Evolutionary conservation across 2,113 vertebrate species (phyloP).

Genomic region (Chaenogobius annularis): DNA sequence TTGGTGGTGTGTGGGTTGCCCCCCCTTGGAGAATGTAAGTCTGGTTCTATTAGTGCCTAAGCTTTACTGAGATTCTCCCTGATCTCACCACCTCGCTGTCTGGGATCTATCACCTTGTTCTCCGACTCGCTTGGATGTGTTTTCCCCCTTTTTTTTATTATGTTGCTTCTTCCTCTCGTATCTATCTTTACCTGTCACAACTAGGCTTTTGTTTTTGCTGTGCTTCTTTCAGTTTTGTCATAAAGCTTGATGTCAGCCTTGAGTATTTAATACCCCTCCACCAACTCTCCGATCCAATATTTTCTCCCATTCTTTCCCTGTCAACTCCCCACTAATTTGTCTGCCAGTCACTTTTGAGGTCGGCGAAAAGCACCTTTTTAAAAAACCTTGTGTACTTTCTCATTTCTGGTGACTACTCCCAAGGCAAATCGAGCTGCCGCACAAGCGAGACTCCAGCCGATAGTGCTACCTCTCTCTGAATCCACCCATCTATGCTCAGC

Average conservation of each 20-base stretch:
- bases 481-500: constrained; percentile 18
- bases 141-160: constrained; percentile 27
- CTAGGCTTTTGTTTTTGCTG: constrained; percentile 9
- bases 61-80: constrained; percentile 45
- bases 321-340: constrained; percentile 12
- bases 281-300: neutral
- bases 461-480: constrained; percentile 21
- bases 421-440: constrained; percentile 32
- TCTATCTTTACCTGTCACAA: constrained; percentile 15
- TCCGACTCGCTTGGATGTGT: constrained; percentile 28
- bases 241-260: constrained; percentile 5
- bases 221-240: constrained; percentile 7
- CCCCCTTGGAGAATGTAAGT: constrained; percentile 40
- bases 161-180: constrained; percentile 12
- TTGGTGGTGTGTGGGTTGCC: constrained; percentile 11
- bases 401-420: constrained; percentile 20
- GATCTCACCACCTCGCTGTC: constrained; percentile 25
- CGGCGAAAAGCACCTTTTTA: constrained; percentile 22
- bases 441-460: constrained; percentile 26
- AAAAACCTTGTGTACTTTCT: constrained; percentile 25
- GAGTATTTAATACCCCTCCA: constrained; percentile 30
- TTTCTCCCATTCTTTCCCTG: constrained; percentile 13
- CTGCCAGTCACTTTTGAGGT: constrained; percentile 12
- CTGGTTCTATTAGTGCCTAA: constrained; percentile 40
- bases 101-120: constrained; percentile 28